Percentiles rank a stretch among this genome's conserved stretches.
Evolutionary conservation across 2,888 invertebrate species (phyloP).

Genomic region (Drosophila multiciliata): DNA sequence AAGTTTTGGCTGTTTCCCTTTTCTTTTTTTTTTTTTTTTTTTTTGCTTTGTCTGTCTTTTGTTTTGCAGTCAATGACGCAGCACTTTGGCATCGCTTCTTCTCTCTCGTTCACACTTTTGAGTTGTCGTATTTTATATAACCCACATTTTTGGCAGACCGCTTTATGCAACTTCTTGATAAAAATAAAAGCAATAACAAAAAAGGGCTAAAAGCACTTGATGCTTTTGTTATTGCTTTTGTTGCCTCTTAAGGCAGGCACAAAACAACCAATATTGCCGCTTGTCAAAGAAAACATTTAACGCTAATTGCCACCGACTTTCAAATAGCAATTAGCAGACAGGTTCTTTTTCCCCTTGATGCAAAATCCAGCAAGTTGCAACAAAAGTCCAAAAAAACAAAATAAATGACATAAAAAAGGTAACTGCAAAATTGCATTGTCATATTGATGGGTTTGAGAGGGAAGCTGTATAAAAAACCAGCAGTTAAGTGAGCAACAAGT

Average conservation of each 20-base stretch:
- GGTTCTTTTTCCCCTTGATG: conserved; percentile 30
- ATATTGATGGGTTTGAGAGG: conserved; percentile 52
- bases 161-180: conserved; percentile 76
- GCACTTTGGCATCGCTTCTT: conserved; percentile 46
- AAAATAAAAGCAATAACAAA: conserved; percentile 13
- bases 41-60: conserved; percentile 28
- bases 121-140: conserved; percentile 61
- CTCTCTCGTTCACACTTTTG: conserved; percentile 3
- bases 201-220: conserved; percentile 31
- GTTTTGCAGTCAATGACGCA: conserved; percentile 71
- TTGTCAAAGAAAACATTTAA: conserved; percentile 22
- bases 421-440: conserved; percentile 62
- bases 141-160: conserved; percentile 56
- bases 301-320: conserved; percentile 41
- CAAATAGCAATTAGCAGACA: conserved; percentile 67
- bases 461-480: conserved; percentile 8
- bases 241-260: conserved; percentile 16
- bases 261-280: conserved; percentile 28
- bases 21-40: conserved; percentile 20
- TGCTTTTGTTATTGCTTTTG: conserved; percentile 19
- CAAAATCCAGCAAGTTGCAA: conserved; percentile 11
- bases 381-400: conserved; percentile 10
- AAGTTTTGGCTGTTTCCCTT: conserved; percentile 23
- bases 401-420: conserved; percentile 22
- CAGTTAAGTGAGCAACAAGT: conserved; percentile 49